Conservation (phyloP, 2,888 invertebrate species). For the Cerceris rybyensis region DNA sequence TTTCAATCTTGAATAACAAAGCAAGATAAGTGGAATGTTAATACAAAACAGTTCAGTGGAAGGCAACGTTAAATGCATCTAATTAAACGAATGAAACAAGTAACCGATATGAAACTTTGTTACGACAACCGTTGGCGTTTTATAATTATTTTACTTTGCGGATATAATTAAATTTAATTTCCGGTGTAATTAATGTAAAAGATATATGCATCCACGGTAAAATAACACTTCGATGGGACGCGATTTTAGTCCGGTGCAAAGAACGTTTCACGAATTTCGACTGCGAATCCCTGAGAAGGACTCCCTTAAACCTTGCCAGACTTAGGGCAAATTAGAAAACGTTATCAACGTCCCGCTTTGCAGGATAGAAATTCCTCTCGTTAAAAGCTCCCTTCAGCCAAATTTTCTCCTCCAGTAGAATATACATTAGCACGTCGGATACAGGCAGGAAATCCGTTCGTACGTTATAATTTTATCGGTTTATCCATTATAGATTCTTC, state of each 20-base stretch:
- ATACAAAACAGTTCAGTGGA: too few relatives aligned
- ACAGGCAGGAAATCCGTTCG: slow-evolving; percentile 13
- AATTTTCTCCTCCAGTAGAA: slow-evolving; percentile 12
- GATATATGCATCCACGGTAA: slow-evolving; percentile 14
- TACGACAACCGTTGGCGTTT: too few relatives aligned
- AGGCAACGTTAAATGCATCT: too few relatives aligned
- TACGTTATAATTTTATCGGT: slow-evolving; percentile 17
- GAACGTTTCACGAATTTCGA: slow-evolving; percentile 32
- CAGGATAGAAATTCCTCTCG: slow-evolving; percentile 45
- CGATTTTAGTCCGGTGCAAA: slow-evolving; percentile 35
- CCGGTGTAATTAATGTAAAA: background rate
- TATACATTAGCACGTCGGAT: slow-evolving; percentile 14
- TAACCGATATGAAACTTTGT: too few relatives aligned
- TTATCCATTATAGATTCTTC: background rate
- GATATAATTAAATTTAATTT: background rate
- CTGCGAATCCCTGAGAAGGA: slow-evolving; percentile 24
- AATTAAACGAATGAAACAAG: too few relatives aligned
- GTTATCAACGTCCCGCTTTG: slow-evolving; percentile 35
- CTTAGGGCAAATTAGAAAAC: slow-evolving; percentile 54
- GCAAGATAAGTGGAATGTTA: too few relatives aligned
- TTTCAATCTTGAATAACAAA: too few relatives aligned
- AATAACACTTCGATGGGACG: slow-evolving; percentile 28
- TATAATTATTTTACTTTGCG: too few relatives aligned
- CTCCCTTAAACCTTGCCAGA: slow-evolving; percentile 34
- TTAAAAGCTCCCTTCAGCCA: slow-evolving; percentile 19